Evolutionary conservation across 2,113 vertebrate genomes (phyloP).

Genomic region (Zapus hudsonius): DNA sequence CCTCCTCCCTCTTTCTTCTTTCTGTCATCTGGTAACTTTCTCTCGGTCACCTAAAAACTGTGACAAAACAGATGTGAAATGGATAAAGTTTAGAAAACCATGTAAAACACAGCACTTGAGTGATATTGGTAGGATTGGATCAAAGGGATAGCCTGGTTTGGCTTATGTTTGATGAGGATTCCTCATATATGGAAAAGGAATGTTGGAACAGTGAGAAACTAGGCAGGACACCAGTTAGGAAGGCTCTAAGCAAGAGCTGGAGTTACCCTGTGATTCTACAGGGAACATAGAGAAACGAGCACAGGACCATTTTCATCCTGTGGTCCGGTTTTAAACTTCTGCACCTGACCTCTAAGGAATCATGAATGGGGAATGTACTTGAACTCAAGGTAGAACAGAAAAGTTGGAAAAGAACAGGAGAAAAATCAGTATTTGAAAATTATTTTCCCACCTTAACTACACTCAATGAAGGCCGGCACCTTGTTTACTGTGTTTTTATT

Average conservation of each 20-base stretch:
- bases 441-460: neutral
- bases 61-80: neutral
- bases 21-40: neutral
- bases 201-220: neutral
- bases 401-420: neutral
- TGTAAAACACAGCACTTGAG: neutral
- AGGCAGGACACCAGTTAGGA: neutral
- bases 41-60: neutral
- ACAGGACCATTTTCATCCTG: neutral
- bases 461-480: neutral
- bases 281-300: rapidly evolving
- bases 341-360: neutral
- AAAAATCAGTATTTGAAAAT: neutral
- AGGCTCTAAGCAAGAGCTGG: neutral
- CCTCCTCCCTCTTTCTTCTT: constrained; percentile 17
- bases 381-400: neutral
- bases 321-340: neutral
- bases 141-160: neutral
- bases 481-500: neutral
- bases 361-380: neutral
- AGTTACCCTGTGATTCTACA: rapidly evolving
- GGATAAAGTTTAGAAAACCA: neutral
- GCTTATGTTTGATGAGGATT: neutral
- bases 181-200: neutral
- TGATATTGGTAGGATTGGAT: neutral